Base-by-base conservation (phyloP, 2,888 invertebrate genomes). In the Leptinotarsa haldemani region DNA sequence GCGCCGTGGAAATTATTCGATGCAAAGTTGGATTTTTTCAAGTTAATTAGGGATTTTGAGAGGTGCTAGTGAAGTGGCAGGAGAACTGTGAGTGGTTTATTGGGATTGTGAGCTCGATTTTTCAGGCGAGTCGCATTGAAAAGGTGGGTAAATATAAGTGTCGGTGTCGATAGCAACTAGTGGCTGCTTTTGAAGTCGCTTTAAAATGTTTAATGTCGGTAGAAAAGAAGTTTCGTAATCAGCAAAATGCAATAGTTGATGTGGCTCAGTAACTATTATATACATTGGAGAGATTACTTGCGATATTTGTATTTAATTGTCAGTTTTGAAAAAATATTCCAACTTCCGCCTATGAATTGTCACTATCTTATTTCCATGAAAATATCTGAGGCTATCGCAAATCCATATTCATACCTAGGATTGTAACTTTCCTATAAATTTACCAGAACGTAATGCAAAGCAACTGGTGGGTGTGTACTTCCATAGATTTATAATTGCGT, bases 1-100 rank as follows among this genome's bases (percentile, higher is more conserved):
- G 71, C 69, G 63, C 50, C 40, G 69, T 71, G 30, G 58, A 65
- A 63, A 65, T 46, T 58, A 61, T 40, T 61, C 52, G 61, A 25
- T 58, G 58, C 40, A 52, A 52, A 66, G 22, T 48, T 25, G 25
- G 46, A 20, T 48, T 52, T 56, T 56, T 56, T 56, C 25, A 48
- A 66, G 40, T 67, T 40, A 46, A 52, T 67, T 52, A 25, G 46
- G 52, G 30, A 12, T n/a, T 18, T 20, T 48, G 52, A 40, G 25
- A 50, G 65, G 71, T 65, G 58, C 15, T 47, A 12, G 47, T 56
- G 56, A 20, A 56, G 56, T 56, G 56, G 20, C 22, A 22, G 25
- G 4, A 56, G 15, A 15, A 56, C 20, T 50, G 56, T 47, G 63
- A 56, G 67, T 64, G 64, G 53, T 30, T 66, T 53, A 25, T 61